Base-by-base conservation (phyloP, 2,888 invertebrate species). In the Nymphalis c-album region DNA sequence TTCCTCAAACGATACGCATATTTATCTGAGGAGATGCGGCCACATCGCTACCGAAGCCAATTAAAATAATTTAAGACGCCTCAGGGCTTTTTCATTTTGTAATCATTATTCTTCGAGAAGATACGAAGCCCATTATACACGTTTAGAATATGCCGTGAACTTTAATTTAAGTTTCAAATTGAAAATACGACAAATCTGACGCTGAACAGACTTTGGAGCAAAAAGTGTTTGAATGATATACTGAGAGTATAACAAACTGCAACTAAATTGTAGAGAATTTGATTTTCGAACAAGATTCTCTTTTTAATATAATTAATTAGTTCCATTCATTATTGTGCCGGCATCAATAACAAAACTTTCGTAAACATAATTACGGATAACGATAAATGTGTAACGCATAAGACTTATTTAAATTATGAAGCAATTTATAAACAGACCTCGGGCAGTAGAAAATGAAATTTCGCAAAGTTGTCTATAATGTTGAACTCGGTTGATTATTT, bases 31-130 rank as follows among this genome's bases (percentile, higher is more conserved):
- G 81, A 81, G 53, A 55, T 55, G 53, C 79, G 76, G 77, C 81
- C 81, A 76, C 83, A 82, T 80, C 84, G 92, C 93, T 93, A 93
- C 93, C 90, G 92, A 86, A 91, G 88, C 91, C 92, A 93, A 93
- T 93, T 93, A 92, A 92, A 92, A 92, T 92, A 92, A 93, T 92
- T 91, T 88, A 90, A 90, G 87, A 89, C 81, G 90, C 91, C 86
- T 80, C 82, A 74, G 83, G 90, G 85, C 83, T 90, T 91, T 89
- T 90, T 90, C 88, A 88, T 90, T 91, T 90, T 90, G 85, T 87
- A 88, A 84, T 87, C 87, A 90, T 91, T 88, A 90, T 87, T 91
- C 90, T 88, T 87, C 85, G 85, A 82, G 85, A 83, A 86, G 86
- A 89, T 85, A 83, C 85, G 82, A 85, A 84, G 85, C 87, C 86